These are phyloP conservation scores for Electrona antarctica DNA, from an alignment of 2,113 vertebrate species.

Conservation along the genomic window DNA sequence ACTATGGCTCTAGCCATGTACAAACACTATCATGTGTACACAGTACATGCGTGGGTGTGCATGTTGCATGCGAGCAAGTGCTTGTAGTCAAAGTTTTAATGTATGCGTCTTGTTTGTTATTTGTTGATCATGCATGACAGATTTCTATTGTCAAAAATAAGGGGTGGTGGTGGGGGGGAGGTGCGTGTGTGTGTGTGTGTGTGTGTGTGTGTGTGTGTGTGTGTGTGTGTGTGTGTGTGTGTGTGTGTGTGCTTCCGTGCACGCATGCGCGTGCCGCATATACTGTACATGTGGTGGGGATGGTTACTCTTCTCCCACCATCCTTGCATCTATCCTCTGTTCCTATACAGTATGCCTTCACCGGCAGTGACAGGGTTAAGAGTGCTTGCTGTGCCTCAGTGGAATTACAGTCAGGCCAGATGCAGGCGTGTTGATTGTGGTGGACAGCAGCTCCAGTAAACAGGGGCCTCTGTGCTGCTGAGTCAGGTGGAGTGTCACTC, in stretches of 20 bases:
- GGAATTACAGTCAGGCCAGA: constrained; percentile 41
- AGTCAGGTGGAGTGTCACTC: constrained; percentile 70
- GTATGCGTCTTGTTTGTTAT: too few species aligned
- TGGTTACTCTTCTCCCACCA: constrained; percentile 2
- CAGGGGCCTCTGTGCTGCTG: constrained; percentile 59
- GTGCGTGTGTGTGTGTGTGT: too few species aligned
- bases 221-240: constrained; percentile 3
- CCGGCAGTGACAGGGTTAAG: constrained; percentile 40
- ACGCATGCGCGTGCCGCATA: neutral
- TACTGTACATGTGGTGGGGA: constrained; percentile 30
- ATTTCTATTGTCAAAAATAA: too few species aligned
- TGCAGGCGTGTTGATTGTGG: constrained; percentile 63
- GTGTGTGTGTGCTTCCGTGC: neutral
- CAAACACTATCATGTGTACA: neutral
- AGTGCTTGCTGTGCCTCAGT: constrained; percentile 6
- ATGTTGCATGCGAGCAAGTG: neutral
- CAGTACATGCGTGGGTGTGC: neutral
- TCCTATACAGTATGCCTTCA: neutral
- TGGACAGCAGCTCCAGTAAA: constrained; percentile 73
- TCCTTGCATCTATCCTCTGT: neutral
- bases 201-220: constrained; percentile 19
- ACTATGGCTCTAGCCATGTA: too few species aligned
- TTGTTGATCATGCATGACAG: too few species aligned
- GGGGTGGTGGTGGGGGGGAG: too few species aligned
- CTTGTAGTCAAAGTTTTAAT: neutral